Evolutionary conservation across 2,113 vertebrate species (phyloP).

Genomic region (Oncorhynchus nerka): DNA sequence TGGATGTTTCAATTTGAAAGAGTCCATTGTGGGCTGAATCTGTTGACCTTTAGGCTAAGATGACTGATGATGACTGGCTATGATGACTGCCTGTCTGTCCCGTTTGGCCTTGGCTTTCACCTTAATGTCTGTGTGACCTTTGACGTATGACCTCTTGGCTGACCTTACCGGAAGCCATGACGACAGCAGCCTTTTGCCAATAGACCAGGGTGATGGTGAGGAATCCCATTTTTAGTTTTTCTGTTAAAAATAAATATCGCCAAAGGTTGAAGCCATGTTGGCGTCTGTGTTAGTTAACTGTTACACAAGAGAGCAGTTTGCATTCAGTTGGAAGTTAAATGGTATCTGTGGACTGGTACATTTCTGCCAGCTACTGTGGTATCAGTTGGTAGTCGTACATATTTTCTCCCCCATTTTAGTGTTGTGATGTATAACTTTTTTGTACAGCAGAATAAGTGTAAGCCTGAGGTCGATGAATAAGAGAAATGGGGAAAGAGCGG

Average conservation of each 20-base stretch:
- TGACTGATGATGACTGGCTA: too few species aligned
- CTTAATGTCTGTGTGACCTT: conserved; percentile 96
- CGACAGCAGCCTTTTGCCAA: conserved; percentile 97
- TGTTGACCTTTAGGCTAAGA: conserved; percentile 89
- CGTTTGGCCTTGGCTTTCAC: conserved; percentile 96
- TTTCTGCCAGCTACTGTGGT: too few species aligned
- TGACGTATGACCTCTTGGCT: conserved; percentile 97
- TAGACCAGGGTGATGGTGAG: conserved; percentile 99
- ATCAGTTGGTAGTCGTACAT: too few species aligned
- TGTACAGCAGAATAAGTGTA: background rate
- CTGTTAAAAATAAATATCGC: conserved; percentile 87
- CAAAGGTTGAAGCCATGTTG: conserved; percentile 70
- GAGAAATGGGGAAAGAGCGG: background rate
- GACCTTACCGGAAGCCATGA: conserved; percentile 98
- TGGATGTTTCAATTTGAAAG: conserved; percentile 99
- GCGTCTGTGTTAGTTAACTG: conserved; percentile 13
- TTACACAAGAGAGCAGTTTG: conserved; percentile 21
- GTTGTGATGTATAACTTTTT: background rate
- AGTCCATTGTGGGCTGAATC: conserved; percentile 94
- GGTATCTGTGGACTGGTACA: conserved; percentile 18
- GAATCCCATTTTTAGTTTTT: conserved; percentile 82
- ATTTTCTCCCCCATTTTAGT: too few species aligned
- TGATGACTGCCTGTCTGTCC: conserved; percentile 96
- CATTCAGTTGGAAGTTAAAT: conserved; percentile 47
- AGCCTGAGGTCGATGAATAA: background rate